Evolutionary conservation across 2,888 invertebrate genomes (phyloP), one percentile per base, ranked within the genome.

Genomic region (Adelognathus sp.): DNA sequence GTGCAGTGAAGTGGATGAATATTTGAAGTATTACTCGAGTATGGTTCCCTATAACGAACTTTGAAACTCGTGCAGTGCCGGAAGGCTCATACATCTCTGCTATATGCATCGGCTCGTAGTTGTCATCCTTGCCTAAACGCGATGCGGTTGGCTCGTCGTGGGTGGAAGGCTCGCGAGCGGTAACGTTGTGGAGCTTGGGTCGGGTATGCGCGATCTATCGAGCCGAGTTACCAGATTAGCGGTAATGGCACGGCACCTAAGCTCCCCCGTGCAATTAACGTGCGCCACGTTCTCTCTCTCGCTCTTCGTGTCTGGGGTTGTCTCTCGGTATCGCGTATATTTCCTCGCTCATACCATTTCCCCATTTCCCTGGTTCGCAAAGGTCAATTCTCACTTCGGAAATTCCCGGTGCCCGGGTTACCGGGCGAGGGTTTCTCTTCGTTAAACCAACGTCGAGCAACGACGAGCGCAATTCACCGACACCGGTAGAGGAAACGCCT

Each of bases 191-290:
- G n/a, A 16, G 29, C 41, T 67, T 64, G 18, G 16, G 46, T 21
- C 21, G 36, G 52, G 31, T 24, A 16, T 24, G 66, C 39, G 44
- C 61, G 44, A 44, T 61, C 58, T 81, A 80, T 84, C 81, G 82
- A 84, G 76, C 83, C 81, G 80, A 82, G 81, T 81, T 82, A 77
- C 70, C 80, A 71, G 83, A 85, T 84, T 84, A 85, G 79, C 80
- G 83, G 82, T 85, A 85, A 85, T 85, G 80, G 80, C 73, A 75
- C 58, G 77, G 72, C 70, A 76, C 80, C 81, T 83, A 84, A 83
- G 79, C 83, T 82, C 75, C 64, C 69, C 70, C 16, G 64, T 64
- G 82, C 82, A 83, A 83, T 84, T 83, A 85, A 77, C 83, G 66
- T 80, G 60, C 54, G 71, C 80, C 50, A 11, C 50, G 50, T 11